These are phyloP conservation scores for Microctonus aethiopoides DNA, from an alignment of 2,888 invertebrate genomes.

Conservation along the genomic window DNA sequence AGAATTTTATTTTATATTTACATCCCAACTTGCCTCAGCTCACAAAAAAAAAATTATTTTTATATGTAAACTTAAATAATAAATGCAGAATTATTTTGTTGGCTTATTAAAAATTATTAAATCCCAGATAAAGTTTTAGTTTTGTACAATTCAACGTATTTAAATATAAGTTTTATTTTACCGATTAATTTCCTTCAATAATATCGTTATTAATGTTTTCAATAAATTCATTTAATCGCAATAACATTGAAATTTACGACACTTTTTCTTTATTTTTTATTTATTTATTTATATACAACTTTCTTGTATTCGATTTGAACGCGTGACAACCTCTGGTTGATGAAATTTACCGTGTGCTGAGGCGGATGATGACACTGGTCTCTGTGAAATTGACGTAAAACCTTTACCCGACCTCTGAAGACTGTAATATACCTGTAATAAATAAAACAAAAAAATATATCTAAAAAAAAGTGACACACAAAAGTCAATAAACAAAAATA, in stretches of 20 bases:
- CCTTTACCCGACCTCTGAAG: constrained; percentile 78
- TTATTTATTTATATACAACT: constrained; percentile 83
- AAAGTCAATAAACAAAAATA: not conserved
- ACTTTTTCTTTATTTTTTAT: not conserved
- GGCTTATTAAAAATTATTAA: constrained; percentile 29
- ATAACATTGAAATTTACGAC: not conserved
- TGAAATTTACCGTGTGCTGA: constrained; percentile 78
- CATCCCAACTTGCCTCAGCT: constrained; percentile 17
- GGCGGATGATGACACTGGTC: constrained; percentile 78
- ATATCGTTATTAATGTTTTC: not conserved
- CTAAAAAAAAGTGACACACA: not conserved
- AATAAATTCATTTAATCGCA: not conserved
- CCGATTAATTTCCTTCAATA: not conserved
- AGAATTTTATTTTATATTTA: no score
- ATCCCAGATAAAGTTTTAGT: not conserved
- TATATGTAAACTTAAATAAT: not conserved
- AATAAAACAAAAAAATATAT: constrained; percentile 38
- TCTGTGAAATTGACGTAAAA: constrained; percentile 71
- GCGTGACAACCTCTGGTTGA: constrained; percentile 87
- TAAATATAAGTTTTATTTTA: not conserved
- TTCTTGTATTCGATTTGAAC: constrained; percentile 89
- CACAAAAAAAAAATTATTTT: not conserved
- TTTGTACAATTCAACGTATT: not conserved
- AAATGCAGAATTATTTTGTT: not conserved
- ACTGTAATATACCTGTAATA: constrained; percentile 82